Evolutionary conservation across 2,888 invertebrate genomes (phyloP).

Genomic region (Leptopilina myrica): DNA sequence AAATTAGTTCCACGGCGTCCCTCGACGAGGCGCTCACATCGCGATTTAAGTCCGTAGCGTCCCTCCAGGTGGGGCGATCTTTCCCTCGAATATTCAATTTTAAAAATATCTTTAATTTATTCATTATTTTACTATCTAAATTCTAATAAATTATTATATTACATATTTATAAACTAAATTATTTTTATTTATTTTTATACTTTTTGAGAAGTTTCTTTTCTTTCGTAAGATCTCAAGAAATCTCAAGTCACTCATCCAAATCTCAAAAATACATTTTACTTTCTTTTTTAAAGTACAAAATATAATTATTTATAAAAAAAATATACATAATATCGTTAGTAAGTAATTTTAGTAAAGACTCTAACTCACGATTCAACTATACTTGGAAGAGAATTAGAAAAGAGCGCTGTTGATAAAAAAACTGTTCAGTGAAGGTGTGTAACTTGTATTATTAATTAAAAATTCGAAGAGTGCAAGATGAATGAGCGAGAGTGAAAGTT

Average conservation of each 20-base stretch:
- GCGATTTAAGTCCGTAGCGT: too few relatives aligned
- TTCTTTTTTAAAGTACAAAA: constrained; percentile 74
- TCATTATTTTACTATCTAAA: too few relatives aligned
- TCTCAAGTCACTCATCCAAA: constrained; percentile 51
- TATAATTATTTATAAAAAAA: constrained; percentile 69
- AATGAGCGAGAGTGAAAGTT: constrained; percentile 33
- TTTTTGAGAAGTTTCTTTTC: background rate
- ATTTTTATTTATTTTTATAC: too few relatives aligned
- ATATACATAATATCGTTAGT: constrained; percentile 62
- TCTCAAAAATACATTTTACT: constrained; percentile 66
- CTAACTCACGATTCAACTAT: constrained; percentile 76
- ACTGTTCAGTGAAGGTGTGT: constrained; percentile 50
- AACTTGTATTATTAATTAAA: constrained; percentile 28
- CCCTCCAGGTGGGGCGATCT: too few relatives aligned
- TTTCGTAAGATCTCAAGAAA: constrained; percentile 50
- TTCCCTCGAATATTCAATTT: too few relatives aligned
- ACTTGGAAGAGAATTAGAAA: constrained; percentile 54
- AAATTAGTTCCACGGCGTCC: background rate
- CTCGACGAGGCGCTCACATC: too few relatives aligned
- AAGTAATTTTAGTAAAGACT: constrained; percentile 70
- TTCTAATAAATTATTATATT: too few relatives aligned
- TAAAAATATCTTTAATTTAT: too few relatives aligned
- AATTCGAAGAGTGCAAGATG: constrained; percentile 43
- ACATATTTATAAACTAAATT: too few relatives aligned
- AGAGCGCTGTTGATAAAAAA: constrained; percentile 47